Conservation (phyloP, 2,888 invertebrate genomes). For the Achlya flavicornis region DNA sequence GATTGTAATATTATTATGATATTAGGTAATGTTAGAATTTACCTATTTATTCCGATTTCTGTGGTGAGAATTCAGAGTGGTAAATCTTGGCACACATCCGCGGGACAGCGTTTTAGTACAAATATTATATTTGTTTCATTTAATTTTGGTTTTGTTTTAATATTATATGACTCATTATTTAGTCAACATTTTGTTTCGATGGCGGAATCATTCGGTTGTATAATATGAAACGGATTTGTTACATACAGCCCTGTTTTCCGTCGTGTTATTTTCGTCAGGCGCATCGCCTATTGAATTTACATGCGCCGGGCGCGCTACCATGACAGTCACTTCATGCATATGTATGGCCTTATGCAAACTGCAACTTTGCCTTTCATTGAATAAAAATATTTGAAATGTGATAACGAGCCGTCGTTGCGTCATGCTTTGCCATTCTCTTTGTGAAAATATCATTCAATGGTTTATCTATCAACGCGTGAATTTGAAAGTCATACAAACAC, state of each 20-base stretch:
- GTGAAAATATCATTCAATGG: neutral
- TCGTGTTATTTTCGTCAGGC: conserved; percentile 65
- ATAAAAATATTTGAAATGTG: conserved; percentile 63
- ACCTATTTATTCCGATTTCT: no score
- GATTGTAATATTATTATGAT: no score
- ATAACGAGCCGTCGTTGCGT: conserved; percentile 22
- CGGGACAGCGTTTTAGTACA: no score
- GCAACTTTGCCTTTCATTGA: conserved; percentile 67
- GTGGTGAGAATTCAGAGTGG: no score
- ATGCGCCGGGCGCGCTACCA: conserved; percentile 60
- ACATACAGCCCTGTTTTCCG: conserved; percentile 56
- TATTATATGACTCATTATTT: no score
- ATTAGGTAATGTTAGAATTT: no score
- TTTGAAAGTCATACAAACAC: no score
- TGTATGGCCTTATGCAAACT: conserved; percentile 76
- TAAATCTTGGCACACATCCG: no score
- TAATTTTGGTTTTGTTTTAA: no score
- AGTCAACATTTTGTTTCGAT: conserved; percentile 5
- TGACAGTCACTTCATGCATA: conserved; percentile 71
- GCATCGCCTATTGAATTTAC: conserved; percentile 70
- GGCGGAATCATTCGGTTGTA: conserved; percentile 44
- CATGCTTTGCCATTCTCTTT: conserved; percentile 8
- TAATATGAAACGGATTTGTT: conserved; percentile 64
- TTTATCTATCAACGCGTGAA: neutral
- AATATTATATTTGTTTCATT: no score